phyloP scores from a whole-genome alignment of 2,113 vertebrate genomes.

The Hypanus sabinus region DNA sequence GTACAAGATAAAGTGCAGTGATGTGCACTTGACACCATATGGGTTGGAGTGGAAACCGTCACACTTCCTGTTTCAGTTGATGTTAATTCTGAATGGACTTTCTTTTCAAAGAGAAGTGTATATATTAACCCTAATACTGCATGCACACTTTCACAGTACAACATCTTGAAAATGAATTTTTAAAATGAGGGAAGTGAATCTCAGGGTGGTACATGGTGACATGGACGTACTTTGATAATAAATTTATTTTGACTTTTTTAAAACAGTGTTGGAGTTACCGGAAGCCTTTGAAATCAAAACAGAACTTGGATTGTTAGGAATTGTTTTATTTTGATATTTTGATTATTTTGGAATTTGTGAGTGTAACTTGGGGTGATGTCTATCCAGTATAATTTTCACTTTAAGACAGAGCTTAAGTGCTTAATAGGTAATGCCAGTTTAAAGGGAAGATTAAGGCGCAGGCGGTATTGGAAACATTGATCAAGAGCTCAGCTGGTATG shows the following conservation, averaged over 20 bases:
- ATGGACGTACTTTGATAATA: no score
- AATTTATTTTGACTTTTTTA: no score
- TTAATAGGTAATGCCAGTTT: background rate
- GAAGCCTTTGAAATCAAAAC: background rate
- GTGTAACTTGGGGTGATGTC: background rate
- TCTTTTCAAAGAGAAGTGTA: background rate
- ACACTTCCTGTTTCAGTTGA: constrained; percentile 23
- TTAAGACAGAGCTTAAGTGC: background rate
- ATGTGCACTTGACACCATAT: background rate
- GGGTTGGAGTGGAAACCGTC: background rate
- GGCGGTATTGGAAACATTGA: background rate
- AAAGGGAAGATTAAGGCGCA: background rate
- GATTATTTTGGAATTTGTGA: background rate
- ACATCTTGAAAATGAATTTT: background rate
- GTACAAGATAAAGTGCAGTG: background rate
- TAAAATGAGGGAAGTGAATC: no score
- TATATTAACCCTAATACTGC: background rate
- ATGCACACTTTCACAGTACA: background rate
- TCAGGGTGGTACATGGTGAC: no score
- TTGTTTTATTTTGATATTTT: background rate
- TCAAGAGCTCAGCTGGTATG: background rate
- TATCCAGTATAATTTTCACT: background rate
- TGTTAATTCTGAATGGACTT: background rate
- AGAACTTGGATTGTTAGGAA: background rate
- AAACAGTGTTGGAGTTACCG: background rate